Base-by-base conservation (phyloP, 2,888 invertebrate species). In the Sinotaia quadrata region DNA sequence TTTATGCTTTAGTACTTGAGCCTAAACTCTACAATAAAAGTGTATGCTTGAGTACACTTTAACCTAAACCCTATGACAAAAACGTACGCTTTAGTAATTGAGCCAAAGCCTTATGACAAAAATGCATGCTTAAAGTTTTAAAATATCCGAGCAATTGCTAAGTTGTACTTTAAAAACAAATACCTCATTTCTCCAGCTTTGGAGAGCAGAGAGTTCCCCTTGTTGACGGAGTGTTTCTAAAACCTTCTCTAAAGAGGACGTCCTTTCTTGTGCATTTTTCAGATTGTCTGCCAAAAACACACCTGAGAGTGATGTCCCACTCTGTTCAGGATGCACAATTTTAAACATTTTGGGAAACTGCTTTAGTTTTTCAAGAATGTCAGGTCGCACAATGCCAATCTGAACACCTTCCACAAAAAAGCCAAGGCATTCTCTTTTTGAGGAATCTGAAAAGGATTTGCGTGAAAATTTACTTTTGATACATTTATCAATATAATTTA, bases 131-230 rank as follows among this genome's bases (percentile, higher is more conserved):
- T n/a, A n/a, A n/a, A n/a, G n/a, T n/a, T n/a, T n/a, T n/a, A n/a
- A n/a, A n/a, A n/a, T n/a, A n/a, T n/a, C n/a, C n/a, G n/a, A n/a
- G n/a, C n/a, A n/a, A n/a, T n/a, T n/a, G n/a, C n/a, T n/a, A n/a
- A n/a, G n/a, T n/a, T n/a, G n/a, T n/a, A n/a, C n/a, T n/a, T n/a
- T n/a, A 8, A 5, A 58, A 27, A 34, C 12, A 2, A 15, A 18
- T 29, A 73, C 73, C 68, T 73, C 73, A 61, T 73, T 34, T 44
- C 70, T 36, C 73, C 73, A 73, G 31, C 68, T 71, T 52, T 58
- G 52, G 4, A 73, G 59, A 7, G 68, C 41, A 7, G 51, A 56
- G n/a, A 71, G 58, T 5, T 62, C 54, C 29, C 71, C 52, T 24
- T 73, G 59, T 3, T 61, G 18, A 36, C 59, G 49, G 31, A 73